These are phyloP conservation scores for Heliconius congener DNA, from an alignment of 1,140 invertebrate species.

Conservation along the genomic window DNA sequence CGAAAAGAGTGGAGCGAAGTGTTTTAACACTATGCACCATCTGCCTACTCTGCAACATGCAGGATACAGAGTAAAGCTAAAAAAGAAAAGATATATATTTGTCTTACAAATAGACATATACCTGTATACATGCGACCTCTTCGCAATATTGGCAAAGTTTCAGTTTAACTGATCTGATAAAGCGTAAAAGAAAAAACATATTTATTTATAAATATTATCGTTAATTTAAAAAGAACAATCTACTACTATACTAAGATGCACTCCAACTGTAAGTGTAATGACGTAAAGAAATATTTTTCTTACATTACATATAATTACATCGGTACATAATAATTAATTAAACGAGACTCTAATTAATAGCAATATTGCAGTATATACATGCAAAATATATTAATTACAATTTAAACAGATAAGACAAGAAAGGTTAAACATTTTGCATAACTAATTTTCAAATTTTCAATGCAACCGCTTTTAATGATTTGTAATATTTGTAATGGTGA, in stretches of 20 bases:
- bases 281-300: not conserved
- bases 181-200: too few species aligned
- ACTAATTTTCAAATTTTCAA: not conserved
- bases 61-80: too few species aligned
- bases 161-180: too few species aligned
- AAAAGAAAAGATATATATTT: too few species aligned
- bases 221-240: too few species aligned
- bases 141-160: too few species aligned
- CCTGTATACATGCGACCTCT: too few species aligned
- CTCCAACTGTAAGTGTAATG: not conserved
- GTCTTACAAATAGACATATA: too few species aligned
- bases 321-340: not conserved
- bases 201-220: too few species aligned
- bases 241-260: not conserved
- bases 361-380: not conserved
- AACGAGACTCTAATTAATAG: not conserved
- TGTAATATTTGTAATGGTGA: not conserved
- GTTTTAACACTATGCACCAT: too few species aligned
- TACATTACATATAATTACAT: not conserved
- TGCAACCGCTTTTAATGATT: not conserved
- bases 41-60: too few species aligned
- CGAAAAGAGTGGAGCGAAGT: too few species aligned
- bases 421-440: not conserved
- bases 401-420: not conserved
- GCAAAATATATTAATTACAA: not conserved